Conservation (phyloP, 2,888 invertebrate genomes). For the Teleiodes luculella region DNA sequence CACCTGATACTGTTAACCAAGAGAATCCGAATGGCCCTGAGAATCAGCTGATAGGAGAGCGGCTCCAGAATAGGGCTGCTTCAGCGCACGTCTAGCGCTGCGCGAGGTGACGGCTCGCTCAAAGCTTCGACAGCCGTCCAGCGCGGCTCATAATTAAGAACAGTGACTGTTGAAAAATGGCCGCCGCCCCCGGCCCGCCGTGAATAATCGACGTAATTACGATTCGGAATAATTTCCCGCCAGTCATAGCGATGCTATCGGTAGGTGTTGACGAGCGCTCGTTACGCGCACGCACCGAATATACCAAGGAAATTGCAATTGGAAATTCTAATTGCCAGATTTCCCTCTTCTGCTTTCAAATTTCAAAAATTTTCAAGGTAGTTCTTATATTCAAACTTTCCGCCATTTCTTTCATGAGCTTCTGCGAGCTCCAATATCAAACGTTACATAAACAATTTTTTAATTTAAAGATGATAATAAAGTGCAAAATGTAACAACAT, state of each 20-base stretch:
- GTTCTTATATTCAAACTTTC: no score
- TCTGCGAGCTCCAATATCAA: no score
- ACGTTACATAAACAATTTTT: no score
- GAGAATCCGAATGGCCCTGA: no score
- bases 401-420: no score
- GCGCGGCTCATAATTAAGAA: conserved; percentile 77
- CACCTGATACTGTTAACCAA: no score
- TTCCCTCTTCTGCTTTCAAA: not conserved
- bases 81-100: conserved; percentile 46
- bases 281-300: conserved; percentile 70
- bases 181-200: conserved; percentile 78
- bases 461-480: no score
- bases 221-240: conserved; percentile 78
- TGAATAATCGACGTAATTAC: conserved; percentile 79
- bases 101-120: conserved; percentile 76
- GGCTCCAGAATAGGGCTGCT: conserved; percentile 25
- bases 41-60: conserved; percentile 18
- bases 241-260: conserved; percentile 79
- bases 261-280: conserved; percentile 76
- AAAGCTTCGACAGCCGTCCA: conserved; percentile 79
- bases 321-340: not conserved
- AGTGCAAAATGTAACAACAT: no score
- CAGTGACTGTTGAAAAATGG: conserved; percentile 79
- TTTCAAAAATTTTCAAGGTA: not conserved
- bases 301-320: conserved; percentile 60